Base-by-base conservation (phyloP, 2,797 vertebrate species). In the Lithobates pipiens region DNA sequence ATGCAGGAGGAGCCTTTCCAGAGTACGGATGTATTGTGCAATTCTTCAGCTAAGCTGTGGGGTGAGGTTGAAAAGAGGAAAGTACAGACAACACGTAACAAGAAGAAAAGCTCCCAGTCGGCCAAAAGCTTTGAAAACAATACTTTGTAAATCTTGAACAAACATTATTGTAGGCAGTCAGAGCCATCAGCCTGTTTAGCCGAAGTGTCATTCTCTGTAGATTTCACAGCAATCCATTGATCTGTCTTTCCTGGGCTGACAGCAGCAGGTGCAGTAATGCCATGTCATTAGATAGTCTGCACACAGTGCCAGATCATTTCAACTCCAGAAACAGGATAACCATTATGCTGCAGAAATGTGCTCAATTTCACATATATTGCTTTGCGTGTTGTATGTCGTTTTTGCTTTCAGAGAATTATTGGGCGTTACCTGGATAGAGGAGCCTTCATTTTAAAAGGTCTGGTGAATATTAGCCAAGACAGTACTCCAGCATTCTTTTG, bases 11-110 rank as follows among this genome's bases (percentile, higher is more conserved):
- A 50, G 8, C 74, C 23, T 76, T 75, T 81, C 72, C 78, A 61
- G 36, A 54, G 34, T 44, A 39, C 25, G 27, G 27, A 50, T 36
- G 54, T 39, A 86, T 81, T 86, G 84, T 79, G 77, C 76, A 85
- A 77, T 65, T 71, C 63, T 70, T 44, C 11, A 27, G n/a, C 25
- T 23, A 42, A 76, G 67, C 63, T 54, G 54, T 65, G 25, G 79
- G 65, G 79, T 72, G 85, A 82, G 85, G 78, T 72, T 65, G 21
- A 77, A 34, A 46, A 25, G n/a, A 39, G 46, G 63, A 80, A 85
- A 25, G 32, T 5, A 13, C 72, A 76, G 63, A 73, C 67, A 77
- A 63, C 44, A 73, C 78, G 54, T 84, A 73, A 39, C 73, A 32
- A 73, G 78, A 73, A 78, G n/a, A 73, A 78, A 65, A 32, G 69